Conservation (phyloP, 2,797 vertebrate species). For the Gobio occitaniae region DNA sequence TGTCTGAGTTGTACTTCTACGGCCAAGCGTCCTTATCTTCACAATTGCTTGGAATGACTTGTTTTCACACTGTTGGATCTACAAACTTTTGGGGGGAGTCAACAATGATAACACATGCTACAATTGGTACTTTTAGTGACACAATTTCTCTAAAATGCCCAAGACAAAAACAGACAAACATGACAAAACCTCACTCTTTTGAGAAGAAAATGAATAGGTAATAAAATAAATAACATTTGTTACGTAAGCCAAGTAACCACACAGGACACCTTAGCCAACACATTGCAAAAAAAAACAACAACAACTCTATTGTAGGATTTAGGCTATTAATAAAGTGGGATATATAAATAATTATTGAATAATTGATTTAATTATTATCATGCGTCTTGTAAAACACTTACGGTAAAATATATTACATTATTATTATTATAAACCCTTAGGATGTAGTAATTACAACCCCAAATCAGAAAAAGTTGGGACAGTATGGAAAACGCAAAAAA, state of each 20-base stretch:
- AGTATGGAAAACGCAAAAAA: too few relatives aligned
- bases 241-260: background rate
- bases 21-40: background rate
- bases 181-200: background rate
- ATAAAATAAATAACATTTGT: background rate
- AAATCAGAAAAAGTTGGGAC: too few relatives aligned
- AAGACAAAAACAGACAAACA: background rate
- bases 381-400: background rate
- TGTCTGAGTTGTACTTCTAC: background rate
- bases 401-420: background rate
- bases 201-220: background rate
- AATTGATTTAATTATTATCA: background rate
- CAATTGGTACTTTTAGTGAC: background rate
- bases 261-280: background rate
- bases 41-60: background rate
- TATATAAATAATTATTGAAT: background rate
- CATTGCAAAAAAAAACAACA: background rate
- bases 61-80: background rate
- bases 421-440: background rate
- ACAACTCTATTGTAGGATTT: background rate
- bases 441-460: too few relatives aligned
- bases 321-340: background rate
- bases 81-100: background rate
- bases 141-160: background rate
- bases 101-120: background rate